Base-by-base conservation (phyloP, 1,140 invertebrate species). In the Saccostrea echinata region DNA sequence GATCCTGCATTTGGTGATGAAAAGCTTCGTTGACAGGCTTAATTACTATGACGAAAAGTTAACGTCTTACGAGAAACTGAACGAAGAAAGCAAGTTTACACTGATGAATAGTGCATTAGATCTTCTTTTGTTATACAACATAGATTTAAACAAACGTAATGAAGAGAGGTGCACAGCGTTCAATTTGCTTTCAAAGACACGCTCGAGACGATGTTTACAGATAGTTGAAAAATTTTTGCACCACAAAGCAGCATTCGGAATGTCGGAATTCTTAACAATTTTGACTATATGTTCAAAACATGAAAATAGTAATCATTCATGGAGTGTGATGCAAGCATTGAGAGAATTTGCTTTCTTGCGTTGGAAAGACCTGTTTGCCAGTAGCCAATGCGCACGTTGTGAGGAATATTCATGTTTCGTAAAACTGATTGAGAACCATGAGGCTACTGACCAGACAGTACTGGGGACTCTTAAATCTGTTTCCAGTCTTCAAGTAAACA, bases 161-260 rank as follows among this genome's bases (percentile, higher is more conserved):
- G 30, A 35, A 13, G 12, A 76, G 68, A 76, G 27, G 9, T 33
- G 27, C 30, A 76, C 68, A 1, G 68, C 68, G 0, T 76, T 76
- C 16, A 76, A 76, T 76, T 76, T 76, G 68, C 68, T 76, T 33
- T 76, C 68, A 30, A 76, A 76, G 30, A 76, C 68, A 33, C 68
- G 27, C 12, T 76, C 68, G 24, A 76, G 1, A 30, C 24, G 27
- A 27, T 33, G 68, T 18, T 76, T 76, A 76, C 24, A 30, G 16
- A 33, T 76, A 13, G 68, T 76, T 16, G 27, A 76, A 16, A 76
- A 76, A 33, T 76, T 76, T 76, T 27, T 76, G 24, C 27, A 30
- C 11, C 68, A 76, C 27, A 76, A 76, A 33, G 68, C 24, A 16
- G 24, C 33, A 33, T 76, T 76, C 12, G 68, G 68, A 76, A 76